Percentiles rank a stretch among this genome's conserved stretches.
Evolutionary conservation across 1,140 invertebrate species (phyloP).

Genomic region (Philotrypesis tridentata): DNA sequence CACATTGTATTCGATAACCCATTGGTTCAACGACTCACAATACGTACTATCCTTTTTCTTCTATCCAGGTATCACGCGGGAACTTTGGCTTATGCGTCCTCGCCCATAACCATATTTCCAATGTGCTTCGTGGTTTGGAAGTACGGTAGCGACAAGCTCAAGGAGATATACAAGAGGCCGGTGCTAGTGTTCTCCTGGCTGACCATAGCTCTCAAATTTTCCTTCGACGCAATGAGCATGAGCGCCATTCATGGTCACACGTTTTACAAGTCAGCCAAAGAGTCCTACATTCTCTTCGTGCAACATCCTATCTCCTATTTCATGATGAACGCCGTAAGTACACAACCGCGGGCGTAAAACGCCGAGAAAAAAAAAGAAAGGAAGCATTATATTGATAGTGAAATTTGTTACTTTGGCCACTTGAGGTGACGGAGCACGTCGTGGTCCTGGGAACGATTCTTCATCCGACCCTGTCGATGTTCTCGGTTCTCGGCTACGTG

Average conservation of each 20-base stretch:
- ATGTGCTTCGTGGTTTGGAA: not conserved
- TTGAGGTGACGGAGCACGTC: not conserved
- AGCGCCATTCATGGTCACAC: constrained; percentile 7
- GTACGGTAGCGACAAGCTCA: not conserved
- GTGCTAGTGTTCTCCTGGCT: not conserved
- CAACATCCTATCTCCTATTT: not conserved
- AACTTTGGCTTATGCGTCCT: constrained; percentile 15
- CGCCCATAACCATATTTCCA: not conserved
- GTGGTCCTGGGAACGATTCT: not conserved
- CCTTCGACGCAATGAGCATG: constrained; percentile 6
- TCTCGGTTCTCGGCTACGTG: not conserved
- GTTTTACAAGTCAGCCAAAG: constrained; percentile 17
- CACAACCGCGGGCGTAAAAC: too few relatives aligned
- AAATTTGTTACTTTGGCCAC: not conserved
- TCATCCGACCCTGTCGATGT: not conserved
- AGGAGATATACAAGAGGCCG: constrained; percentile 5
- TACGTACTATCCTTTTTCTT: too few relatives aligned
- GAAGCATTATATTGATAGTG: too few relatives aligned
- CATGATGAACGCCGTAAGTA: constrained; percentile 13
- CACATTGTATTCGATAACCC: not conserved
- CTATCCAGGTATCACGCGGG: constrained; percentile 11
- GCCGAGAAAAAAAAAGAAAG: too few relatives aligned
- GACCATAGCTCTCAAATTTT: not conserved
- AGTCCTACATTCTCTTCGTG: constrained; percentile 16
- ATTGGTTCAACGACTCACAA: too few relatives aligned